phyloP scores from a whole-genome alignment of 2,113 vertebrate genomes.

The Grallaria varia region DNA sequence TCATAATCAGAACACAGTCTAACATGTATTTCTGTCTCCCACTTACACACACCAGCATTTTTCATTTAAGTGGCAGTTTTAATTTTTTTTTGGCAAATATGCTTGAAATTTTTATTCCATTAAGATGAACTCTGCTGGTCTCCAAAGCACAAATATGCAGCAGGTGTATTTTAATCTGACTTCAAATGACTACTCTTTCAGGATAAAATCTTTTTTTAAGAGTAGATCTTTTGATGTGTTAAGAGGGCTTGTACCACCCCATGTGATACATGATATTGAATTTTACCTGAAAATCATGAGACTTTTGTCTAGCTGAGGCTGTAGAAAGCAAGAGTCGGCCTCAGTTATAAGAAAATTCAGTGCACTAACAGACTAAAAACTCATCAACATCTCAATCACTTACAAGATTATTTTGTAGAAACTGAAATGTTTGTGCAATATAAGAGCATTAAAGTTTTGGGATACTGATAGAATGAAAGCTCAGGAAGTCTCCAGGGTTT shows the following conservation, averaged over 20 bases:
- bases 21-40: background rate
- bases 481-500: background rate
- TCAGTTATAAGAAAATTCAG: background rate
- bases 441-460: background rate
- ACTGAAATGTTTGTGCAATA: background rate
- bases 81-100: background rate
- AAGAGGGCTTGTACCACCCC: background rate
- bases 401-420: background rate
- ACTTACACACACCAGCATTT: background rate
- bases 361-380: background rate
- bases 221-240: background rate
- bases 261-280: background rate
- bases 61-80: background rate
- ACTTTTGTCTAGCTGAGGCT: background rate
- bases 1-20: background rate
- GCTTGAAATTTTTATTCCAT: background rate
- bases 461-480: background rate
- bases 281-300: background rate
- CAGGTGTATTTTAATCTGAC: background rate
- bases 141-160: background rate
- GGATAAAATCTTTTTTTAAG: background rate
- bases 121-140: background rate
- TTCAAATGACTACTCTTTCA: background rate
- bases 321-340: background rate
- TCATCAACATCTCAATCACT: background rate